Base-by-base conservation (phyloP, 2,888 invertebrate species). In the Sarcophaga subvicina region DNA sequence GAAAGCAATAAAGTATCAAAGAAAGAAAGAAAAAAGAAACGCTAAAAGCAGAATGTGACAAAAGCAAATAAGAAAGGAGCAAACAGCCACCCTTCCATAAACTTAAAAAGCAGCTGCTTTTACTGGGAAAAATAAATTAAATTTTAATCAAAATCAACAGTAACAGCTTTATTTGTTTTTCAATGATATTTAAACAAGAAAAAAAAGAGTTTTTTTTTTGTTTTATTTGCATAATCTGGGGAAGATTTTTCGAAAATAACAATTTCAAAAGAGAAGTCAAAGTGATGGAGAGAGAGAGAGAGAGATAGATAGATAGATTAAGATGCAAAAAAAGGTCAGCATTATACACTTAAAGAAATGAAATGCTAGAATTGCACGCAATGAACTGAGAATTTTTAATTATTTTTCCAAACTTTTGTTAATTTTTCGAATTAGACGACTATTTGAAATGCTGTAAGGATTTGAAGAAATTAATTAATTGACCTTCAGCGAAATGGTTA, bases 81-180 rank as follows among this genome's bases (percentile, higher is more conserved):
- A 70, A 54, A 22, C 69, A 69, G 25, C 49, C 22, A 66, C 45
- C 11, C n/a, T 17, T 2, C 37, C 10, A 17, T 22, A 25, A 75
- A 64, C 47, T 27, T 47, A 4, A 73, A 70, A 59, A 73, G 54
- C 75, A 64, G 75, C 63, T 64, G 75, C 47, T 63, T 63, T 17
- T 14, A n/a, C 27, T 25, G 4, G 4, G 22, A 63, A 62, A 20
- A 12, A 20, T 10, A 25, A 69, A 69, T 69, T 25, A 12, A 69
- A 49, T 69, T 49, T 37, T 37, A 37, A 37, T 37, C 6, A 69
- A 69, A 22, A 49, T 47, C 12, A 62, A 62, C 49, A 63, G 64
- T 49, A 75, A 64, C 75, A 75, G 75, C 49, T 64, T 75, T 75
- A 75, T 75, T 75, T 75, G 27, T 49, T 75, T 75, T 73, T 59